Conservation (phyloP, 1,140 invertebrate genomes). For the Drosophila ambigua region DNA sequence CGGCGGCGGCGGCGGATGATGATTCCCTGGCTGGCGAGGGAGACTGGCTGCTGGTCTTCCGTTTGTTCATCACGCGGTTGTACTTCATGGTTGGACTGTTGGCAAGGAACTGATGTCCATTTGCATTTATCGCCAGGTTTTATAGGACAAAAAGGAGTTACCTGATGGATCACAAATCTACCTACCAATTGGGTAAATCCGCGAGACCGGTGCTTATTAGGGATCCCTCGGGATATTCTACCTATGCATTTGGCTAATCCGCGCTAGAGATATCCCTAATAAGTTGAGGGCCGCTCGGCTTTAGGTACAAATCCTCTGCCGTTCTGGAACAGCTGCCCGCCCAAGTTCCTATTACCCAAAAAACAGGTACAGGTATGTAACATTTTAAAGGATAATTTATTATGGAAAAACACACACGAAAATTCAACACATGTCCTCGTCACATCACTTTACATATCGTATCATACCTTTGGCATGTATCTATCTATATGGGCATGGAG, state of each 20-base stretch:
- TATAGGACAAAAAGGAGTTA: slow-evolving; percentile 10
- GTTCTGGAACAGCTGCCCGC: no score
- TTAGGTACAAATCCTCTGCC: no score
- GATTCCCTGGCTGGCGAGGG: slow-evolving; percentile 18
- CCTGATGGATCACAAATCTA: slow-evolving; percentile 11
- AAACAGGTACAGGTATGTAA: no score
- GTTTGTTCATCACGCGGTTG: slow-evolving; percentile 41
- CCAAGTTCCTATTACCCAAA: no score
- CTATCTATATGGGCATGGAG: slow-evolving; percentile 8
- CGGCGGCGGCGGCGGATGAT: neutral
- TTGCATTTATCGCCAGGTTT: neutral
- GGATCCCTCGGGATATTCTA: neutral
- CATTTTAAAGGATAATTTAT: slow-evolving; percentile 18
- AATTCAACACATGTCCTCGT: slow-evolving; percentile 18
- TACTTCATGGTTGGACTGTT: slow-evolving; percentile 31
- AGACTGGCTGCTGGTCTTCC: slow-evolving; percentile 14
- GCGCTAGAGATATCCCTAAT: no score
- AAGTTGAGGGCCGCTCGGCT: no score
- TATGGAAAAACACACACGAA: slow-evolving; percentile 15
- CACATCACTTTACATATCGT: slow-evolving; percentile 14
- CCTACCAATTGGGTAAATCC: slow-evolving; percentile 33
- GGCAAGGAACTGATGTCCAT: slow-evolving; percentile 29
- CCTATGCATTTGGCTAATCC: no score
- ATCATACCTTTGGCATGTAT: slow-evolving; percentile 21
- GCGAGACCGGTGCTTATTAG: slow-evolving; percentile 8